Evolutionary conservation across 2,113 vertebrate species (phyloP), one percentile per base, ranked within the genome.

Genomic region (Toxotes jaculatrix): DNA sequence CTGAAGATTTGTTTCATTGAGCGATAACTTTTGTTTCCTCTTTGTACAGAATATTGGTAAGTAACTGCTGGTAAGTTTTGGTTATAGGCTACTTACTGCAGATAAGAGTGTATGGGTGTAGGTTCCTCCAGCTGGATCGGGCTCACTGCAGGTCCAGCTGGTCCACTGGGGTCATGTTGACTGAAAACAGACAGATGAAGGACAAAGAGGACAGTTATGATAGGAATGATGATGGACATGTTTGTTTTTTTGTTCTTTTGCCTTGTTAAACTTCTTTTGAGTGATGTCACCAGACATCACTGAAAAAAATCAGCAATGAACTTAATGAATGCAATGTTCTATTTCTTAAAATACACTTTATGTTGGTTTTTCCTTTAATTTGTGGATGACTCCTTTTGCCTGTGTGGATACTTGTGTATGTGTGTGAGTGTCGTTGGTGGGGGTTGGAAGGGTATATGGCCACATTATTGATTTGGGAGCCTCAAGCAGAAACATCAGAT

Each of bases 91-190:
- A 94, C 97, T 85, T 88, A 98, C 97, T 74, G 94, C 19, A 94
- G 88, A 67, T 81, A 93, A 87, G 94, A 89, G 90, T 94, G 91
- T 60, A 94, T 91, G 17, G 89, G 92, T 81, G 93, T 40, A 87
- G 82, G 94, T 80, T 96, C 95, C 82, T 96, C 95, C n/a, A 96
- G 95, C 82, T 93, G 75, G 83, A 94, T 94, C 63, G 94, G 91
- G 17, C 94, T 98, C 95, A 97, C 91, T 94, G 95, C 94, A 87
- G 95, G 93, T 92, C 96, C 95, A 94, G 95, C 95, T 9, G 96
- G 95, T 93, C 95, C 96, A 83, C 92, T 94, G 92, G 94, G 96
- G 93, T 97, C 97, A 98, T 97, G 96, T 92, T 98, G 97, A 95
- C 97, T 98, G 92, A 0, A 85, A 80, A 79, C 23, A 49, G 16